phyloP scores from a whole-genome alignment of 1,140 invertebrate species.

The Nixonia krombeini region DNA sequence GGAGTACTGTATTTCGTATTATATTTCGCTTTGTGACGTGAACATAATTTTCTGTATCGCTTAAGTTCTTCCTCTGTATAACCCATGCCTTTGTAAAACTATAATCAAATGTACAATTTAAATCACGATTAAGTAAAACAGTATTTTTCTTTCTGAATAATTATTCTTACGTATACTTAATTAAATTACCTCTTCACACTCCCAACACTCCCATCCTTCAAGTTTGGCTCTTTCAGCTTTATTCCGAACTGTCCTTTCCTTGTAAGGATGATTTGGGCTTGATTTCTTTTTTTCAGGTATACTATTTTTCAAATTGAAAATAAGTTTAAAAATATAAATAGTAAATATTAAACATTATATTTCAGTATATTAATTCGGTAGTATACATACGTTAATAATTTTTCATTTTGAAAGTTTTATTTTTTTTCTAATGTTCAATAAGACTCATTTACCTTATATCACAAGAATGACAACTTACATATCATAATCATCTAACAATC shows the following conservation, averaged over 20 bases:
- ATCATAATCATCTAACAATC: not conserved
- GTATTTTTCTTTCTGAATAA: no score
- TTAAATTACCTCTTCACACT: conserved; percentile 63
- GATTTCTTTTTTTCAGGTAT: conserved; percentile 22
- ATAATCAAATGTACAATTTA: conserved; percentile 39
- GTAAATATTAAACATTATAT: not conserved
- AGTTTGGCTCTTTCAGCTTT: conserved; percentile 62
- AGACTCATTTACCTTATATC: no score
- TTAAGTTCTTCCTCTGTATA: conserved; percentile 59
- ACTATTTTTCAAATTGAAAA: conserved; percentile 30
- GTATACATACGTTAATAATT: no score
- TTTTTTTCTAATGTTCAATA: no score
- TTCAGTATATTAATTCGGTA: no score
- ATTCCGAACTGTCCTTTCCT: conserved; percentile 56
- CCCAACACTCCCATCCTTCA: conserved; percentile 62
- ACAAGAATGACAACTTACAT: conserved; percentile 2
- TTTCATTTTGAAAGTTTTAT: no score
- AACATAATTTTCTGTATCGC: conserved; percentile 66
- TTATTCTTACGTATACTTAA: conserved; percentile 5
- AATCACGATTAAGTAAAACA: conserved; percentile 1
- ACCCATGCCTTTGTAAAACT: conserved; percentile 66
- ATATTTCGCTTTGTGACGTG: conserved; percentile 67
- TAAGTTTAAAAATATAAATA: not conserved
- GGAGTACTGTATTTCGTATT: conserved; percentile 61
- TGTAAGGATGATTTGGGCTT: conserved; percentile 47